Percentiles rank a stretch among this genome's conserved stretches.
Conservation (phyloP, 1,140 invertebrate genomes). For the Laodelphax striatellus region DNA sequence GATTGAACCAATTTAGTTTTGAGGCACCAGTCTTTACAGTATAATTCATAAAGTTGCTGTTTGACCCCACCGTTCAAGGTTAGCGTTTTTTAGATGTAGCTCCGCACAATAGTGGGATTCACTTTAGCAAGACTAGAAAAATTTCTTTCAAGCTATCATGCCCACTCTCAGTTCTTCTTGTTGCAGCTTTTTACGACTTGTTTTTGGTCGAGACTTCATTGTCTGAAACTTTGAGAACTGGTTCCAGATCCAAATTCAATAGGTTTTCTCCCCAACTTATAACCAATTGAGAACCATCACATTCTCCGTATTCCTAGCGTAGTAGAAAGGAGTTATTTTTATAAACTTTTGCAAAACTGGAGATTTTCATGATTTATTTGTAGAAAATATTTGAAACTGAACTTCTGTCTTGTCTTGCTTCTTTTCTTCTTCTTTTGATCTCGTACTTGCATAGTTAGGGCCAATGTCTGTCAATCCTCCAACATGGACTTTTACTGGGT, state of each 20-base stretch:
- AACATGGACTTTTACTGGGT: background rate
- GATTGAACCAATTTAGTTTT: too few relatives aligned
- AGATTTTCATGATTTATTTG: background rate
- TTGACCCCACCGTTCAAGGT: too few relatives aligned
- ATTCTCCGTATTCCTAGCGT: constrained; percentile 7
- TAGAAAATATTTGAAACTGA: constrained; percentile 6
- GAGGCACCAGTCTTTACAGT: too few relatives aligned
- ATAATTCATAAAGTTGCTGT: too few relatives aligned
- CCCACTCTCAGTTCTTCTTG: background rate
- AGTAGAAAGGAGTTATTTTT: constrained; percentile 4
- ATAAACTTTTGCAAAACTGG: constrained; percentile 5
- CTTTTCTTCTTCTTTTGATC: constrained; percentile 5
- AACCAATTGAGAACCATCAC: constrained; percentile 7
- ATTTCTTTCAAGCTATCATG: constrained; percentile 2
- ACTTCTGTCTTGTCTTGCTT: constrained; percentile 3
- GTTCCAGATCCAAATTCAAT: background rate
- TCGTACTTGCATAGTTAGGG: background rate
- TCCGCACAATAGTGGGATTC: too few relatives aligned
- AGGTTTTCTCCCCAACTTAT: background rate
- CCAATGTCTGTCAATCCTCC: constrained; percentile 4
- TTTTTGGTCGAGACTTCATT: background rate
- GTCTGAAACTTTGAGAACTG: background rate
- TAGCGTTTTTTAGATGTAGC: too few relatives aligned
- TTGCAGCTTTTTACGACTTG: background rate
- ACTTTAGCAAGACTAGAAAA: background rate